Percentiles rank a stretch among this genome's conserved stretches.
Conservation (phyloP, 2,888 invertebrate genomes). For the Rhogogaster chlorosoma region DNA sequence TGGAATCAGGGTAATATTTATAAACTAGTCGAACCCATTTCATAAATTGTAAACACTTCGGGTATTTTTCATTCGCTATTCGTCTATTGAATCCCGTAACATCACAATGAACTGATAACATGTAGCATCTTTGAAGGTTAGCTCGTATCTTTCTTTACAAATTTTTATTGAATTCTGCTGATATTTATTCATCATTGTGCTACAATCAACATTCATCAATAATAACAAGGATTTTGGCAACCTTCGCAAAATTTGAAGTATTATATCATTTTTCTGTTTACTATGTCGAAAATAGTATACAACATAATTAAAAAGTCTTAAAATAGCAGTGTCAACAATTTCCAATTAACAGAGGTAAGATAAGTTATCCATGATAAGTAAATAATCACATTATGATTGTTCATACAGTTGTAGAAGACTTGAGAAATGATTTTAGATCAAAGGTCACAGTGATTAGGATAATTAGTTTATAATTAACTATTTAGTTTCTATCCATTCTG, state of each 20-base stretch:
- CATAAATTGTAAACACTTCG: background rate
- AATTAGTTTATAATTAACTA: background rate
- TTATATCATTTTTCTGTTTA: background rate
- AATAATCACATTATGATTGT: background rate
- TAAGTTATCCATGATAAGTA: background rate
- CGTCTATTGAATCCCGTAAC: background rate
- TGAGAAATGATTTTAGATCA: background rate
- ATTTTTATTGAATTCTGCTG: background rate
- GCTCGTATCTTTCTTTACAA: background rate
- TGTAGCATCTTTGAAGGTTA: background rate
- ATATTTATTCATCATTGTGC: background rate
- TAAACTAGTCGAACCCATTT: constrained; percentile 36
- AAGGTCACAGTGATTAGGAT: background rate
- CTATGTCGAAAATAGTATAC: background rate
- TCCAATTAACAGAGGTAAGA: constrained; percentile 15
- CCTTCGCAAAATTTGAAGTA: constrained; percentile 11
- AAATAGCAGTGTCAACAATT: background rate
- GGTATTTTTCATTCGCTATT: background rate
- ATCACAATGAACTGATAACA: background rate
- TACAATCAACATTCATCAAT: background rate
- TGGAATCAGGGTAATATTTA: constrained; percentile 63
- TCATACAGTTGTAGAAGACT: background rate
- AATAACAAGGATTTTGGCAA: background rate
- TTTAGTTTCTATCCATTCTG: background rate
- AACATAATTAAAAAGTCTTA: background rate